Evolutionary conservation across 2,797 vertebrate species (phyloP).

Genomic region (Botia kubotai): DNA sequence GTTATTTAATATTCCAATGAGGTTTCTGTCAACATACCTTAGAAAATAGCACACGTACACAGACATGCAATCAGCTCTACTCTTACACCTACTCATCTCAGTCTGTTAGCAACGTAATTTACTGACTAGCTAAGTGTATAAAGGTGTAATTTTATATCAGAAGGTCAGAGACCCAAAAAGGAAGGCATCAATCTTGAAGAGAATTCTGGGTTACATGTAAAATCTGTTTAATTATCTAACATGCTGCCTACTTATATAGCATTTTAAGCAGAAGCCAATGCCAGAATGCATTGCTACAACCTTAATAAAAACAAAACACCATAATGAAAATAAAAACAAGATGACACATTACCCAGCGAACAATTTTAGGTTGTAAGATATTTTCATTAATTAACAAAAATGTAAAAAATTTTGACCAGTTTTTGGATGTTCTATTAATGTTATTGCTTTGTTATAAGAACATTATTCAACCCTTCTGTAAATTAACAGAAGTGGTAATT

Average conservation of each 20-base stretch:
- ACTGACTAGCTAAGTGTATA: slow-evolving; percentile 39
- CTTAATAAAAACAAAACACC: neutral
- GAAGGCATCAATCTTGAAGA: slow-evolving; percentile 15
- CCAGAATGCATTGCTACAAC: neutral
- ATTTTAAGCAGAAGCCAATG: neutral
- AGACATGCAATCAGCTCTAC: neutral
- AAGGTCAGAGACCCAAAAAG: slow-evolving; percentile 27
- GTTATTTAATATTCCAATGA: slow-evolving; percentile 39
- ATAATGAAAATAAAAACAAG: neutral
- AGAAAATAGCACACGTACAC: neutral
- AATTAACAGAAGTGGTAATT: no score
- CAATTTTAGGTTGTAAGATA: no score
- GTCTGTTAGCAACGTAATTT: slow-evolving; percentile 59
- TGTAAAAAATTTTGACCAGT: no score
- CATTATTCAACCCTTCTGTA: no score
- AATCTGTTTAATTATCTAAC: neutral
- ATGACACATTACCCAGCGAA: neutral
- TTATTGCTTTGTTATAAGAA: no score
- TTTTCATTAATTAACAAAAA: no score
- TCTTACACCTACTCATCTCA: slow-evolving; percentile 17
- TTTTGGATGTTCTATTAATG: no score
- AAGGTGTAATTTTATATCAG: slow-evolving; percentile 46
- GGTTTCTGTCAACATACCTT: slow-evolving; percentile 13
- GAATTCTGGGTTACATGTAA: neutral
- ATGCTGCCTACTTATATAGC: neutral